Evolutionary conservation across 2,888 invertebrate species (phyloP), one percentile per base, ranked within the genome.

Genomic region (Spicauda simplicius): DNA sequence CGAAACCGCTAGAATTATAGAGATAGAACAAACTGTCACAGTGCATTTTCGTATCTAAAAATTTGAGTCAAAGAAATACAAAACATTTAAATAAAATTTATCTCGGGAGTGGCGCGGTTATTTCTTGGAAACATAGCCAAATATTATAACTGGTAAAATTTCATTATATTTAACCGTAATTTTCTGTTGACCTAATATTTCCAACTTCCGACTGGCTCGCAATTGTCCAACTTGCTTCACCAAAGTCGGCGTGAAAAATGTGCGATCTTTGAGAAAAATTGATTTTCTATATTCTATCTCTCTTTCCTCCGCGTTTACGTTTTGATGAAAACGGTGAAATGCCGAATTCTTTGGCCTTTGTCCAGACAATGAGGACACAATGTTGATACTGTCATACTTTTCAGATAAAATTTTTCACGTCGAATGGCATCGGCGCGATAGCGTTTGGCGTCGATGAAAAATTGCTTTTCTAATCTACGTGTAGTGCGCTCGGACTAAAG

Each of bases 381-480:
- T 66, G 66, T 66, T 60, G 66, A 66, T 60, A 66, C 66, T 66
- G 66, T 66, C 66, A 66, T 66, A 60, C 50, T 66, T 66, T 66
- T 60, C 60, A 66, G 66, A 66, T 66, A 66, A 60, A 66, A 66
- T 60, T 66, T 66, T 66, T 66, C 66, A 60, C 66, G 59, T 66
- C 59, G 53, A 53, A 53, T 45, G 58, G 25, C 58, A 41, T 64
- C 57, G 57, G 64, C 18, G 41, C 65, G 60, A 61, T 60, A 66
- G 50, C 25, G 61, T 50, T 61, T 50, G 60, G 60, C 61, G 65
- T 65, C 53, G 55, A 61, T 67, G 66, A 67, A 67, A 67, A 67
- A 67, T 67, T 59, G 50, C 60, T 56, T 37, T 56, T 52, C 66
- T 66, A 60, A 66, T 66, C 66, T 66, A 59, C 45, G 65, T 59